These are phyloP conservation scores for Cuniculus paca DNA, from an alignment of 2,797 vertebrate species.

Conservation along the genomic window DNA sequence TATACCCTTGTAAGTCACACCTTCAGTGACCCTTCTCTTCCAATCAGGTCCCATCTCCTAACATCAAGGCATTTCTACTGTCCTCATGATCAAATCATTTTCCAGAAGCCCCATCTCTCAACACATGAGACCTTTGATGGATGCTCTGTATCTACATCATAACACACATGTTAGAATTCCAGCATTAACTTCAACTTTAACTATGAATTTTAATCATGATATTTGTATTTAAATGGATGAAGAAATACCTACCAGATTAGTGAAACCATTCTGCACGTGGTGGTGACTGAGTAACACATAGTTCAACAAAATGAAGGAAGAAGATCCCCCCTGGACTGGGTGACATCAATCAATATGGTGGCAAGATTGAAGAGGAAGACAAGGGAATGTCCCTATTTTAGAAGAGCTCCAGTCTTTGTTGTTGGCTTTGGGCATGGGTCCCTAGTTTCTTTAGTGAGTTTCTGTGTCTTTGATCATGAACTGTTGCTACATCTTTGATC, in stretches of 20 bases:
- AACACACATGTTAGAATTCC: neutral
- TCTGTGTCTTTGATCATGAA: neutral
- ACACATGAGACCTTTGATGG: neutral
- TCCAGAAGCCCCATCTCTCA: neutral
- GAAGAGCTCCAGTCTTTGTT: neutral
- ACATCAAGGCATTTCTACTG: neutral
- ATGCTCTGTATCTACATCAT: neutral
- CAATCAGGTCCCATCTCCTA: neutral
- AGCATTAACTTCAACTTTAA: neutral
- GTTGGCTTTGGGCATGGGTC: neutral
- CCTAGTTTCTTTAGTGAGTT: neutral
- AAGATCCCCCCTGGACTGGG: neutral
- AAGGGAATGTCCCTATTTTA: neutral
- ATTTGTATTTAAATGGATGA: neutral
- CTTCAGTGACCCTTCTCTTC: neutral
- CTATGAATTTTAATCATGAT: neutral
- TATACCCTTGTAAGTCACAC: neutral
- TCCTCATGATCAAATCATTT: neutral
- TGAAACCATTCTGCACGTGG: neutral
- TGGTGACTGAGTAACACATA: neutral
- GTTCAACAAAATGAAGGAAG: neutral
- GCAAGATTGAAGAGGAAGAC: neutral
- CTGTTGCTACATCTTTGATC: neutral
- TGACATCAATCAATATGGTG: neutral
- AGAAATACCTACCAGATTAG: neutral